A percentile compares a stretch with the other conserved stretches of the same genome.
Evolutionary conservation across 2,888 invertebrate genomes (phyloP).

Genomic region (Xestoiulus laeticollis): DNA sequence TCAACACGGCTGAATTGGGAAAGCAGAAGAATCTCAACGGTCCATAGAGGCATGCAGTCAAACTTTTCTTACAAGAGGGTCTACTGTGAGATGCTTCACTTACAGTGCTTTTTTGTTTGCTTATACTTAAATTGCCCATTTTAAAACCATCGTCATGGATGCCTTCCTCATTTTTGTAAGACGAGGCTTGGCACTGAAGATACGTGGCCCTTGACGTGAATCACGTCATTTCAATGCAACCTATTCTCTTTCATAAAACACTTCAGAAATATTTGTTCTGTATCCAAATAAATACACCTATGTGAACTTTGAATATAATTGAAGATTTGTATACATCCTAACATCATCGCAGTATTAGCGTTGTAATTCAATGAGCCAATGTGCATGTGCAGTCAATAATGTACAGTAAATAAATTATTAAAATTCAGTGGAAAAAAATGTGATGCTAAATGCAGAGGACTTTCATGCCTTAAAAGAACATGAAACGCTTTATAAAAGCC

Average conservation of each 20-base stretch:
- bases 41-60: not conserved
- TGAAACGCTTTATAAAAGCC: not conserved
- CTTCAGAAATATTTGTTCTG: no score
- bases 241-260: no score
- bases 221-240: no score
- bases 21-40: not conserved
- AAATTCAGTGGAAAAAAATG: not conserved
- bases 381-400: no score
- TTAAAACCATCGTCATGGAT: not conserved
- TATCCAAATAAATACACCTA: no score
- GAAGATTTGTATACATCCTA: no score
- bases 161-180: not conserved
- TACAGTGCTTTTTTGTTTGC: not conserved
- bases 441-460: not conserved
- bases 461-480: not conserved
- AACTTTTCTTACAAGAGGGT: not conserved
- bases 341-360: no score
- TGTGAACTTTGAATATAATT: no score
- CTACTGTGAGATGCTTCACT: not conserved
- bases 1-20: not conserved
- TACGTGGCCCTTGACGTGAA: not conserved
- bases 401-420: not conserved
- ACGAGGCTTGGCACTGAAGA: not conserved
- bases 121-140: no score
- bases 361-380: not conserved